Base-by-base conservation (phyloP, 2,797 vertebrate species). In the Clarias platycephalus region DNA sequence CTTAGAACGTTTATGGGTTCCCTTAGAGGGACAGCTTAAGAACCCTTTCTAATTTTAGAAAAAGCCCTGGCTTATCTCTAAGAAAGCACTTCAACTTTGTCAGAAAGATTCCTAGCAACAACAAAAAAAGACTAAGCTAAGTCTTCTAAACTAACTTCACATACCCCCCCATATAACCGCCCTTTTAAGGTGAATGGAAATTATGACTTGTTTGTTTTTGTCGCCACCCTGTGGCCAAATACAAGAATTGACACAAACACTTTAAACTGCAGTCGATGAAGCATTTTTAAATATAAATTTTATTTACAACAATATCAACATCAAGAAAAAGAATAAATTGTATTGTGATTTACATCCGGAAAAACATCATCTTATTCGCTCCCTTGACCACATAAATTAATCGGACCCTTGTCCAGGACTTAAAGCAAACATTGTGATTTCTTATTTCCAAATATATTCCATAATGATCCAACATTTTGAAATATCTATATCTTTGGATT, bases 221-320 rank as follows among this genome's bases (percentile, higher is more conserved):
- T 24, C 60, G 62, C 79, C 78, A 53, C 53, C 71, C 0, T 76
- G 57, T 40, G 86, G 16, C 18, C 24, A 57, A 34, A 68, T 53
- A 12, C 12, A 62, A 12, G 10, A 31, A 34, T 3, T 15, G 58
- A 31, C 34, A 60, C 44, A 15, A 10, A 6, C 4, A 6, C 37
- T 4, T 81, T 7, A 57, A 31, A 74, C 13, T 26, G 10, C 1
- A 49, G 26, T n/a, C 28, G 28, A 0, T 1, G 6, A 22, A 40
- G 76, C 83, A 88, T 85, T 84, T 89, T 98, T 97, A 97, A 98
- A 98, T 97, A 98, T 94, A 98, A 98, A 97, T 96, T 95, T 97
- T 98, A 98, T 99, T 99, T 98, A 98, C 97, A 97, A 95, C 90
- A 94, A 96, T 96, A 97, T 96, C 94, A 96, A 96, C 96, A 97